phyloP scores from a whole-genome alignment of 2,888 invertebrate species.

The Chaitophorus viminalis region DNA sequence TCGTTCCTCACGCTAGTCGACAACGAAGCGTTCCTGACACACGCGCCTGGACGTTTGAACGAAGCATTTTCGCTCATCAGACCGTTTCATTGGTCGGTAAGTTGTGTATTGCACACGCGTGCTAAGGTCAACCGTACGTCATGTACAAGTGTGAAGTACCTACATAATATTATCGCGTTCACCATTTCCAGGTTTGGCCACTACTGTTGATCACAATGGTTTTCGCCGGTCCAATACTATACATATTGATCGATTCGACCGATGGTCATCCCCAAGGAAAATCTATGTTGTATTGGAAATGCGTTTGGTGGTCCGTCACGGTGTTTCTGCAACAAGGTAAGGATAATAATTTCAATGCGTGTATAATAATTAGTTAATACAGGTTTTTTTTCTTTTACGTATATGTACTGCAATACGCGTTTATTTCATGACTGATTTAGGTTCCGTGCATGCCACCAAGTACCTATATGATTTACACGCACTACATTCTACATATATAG shows the following conservation, averaged over 20 bases:
- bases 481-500: too few species aligned
- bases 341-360: not conserved
- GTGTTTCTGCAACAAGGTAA: conserved; percentile 64
- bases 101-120: conserved; percentile 31
- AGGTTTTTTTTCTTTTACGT: not conserved
- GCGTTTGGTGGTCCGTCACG: conserved; percentile 79
- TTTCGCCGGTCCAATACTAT: conserved; percentile 77
- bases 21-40: conserved; percentile 81
- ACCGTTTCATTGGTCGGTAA: conserved; percentile 78
- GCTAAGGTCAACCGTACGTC: too few species aligned
- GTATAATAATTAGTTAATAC: not conserved
- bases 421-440: too few species aligned
- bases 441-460: too few species aligned
- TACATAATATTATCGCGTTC: too few species aligned
- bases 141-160: too few species aligned
- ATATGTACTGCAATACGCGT: too few species aligned
- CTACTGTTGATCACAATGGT: conserved; percentile 75
- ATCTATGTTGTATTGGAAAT: conserved; percentile 70
- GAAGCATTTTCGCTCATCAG: conserved; percentile 79
- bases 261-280: conserved; percentile 47
- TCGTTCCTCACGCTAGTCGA: conserved; percentile 81
- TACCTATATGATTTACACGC: too few species aligned
- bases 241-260: conserved; percentile 73
- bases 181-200: conserved; percentile 75
- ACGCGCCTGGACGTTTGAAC: conserved; percentile 78